These are phyloP conservation scores for Ceryle rudis DNA, from an alignment of 2,797 vertebrate genomes.

Conservation along the genomic window DNA sequence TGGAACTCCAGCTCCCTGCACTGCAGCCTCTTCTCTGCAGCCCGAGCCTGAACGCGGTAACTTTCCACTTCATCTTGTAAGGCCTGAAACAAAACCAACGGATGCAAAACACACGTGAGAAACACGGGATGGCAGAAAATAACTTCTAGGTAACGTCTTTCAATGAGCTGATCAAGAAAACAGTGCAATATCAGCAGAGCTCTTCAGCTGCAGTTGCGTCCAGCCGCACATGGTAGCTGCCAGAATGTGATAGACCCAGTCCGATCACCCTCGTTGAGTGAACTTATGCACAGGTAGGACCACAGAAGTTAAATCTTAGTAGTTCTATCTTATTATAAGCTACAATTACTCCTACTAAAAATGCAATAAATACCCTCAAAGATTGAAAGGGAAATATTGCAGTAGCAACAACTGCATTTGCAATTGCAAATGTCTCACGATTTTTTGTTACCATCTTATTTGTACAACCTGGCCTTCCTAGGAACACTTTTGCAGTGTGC, in stretches of 20 bases:
- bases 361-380: background rate
- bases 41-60: constrained; percentile 79
- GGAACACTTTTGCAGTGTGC: background rate
- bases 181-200: background rate
- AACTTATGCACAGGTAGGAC: background rate
- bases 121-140: background rate
- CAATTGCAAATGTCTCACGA: background rate
- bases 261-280: accelerated
- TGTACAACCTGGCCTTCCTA: background rate
- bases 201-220: background rate
- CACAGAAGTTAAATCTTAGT: accelerated
- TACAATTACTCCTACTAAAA: background rate
- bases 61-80: constrained; percentile 87
- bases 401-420: background rate
- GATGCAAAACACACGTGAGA: background rate
- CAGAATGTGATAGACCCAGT: accelerated
- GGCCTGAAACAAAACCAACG: constrained; percentile 77
- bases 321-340: background rate
- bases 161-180: background rate
- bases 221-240: accelerated
- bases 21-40: constrained; percentile 86
- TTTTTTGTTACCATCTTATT: background rate
- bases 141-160: background rate
- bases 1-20: constrained; percentile 85
- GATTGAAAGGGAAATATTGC: background rate